A percentile compares a stretch with the other conserved stretches of the same genome.
These are phyloP conservation scores for Apeira syringaria DNA, from an alignment of 2,888 invertebrate species.

Conservation along the genomic window DNA sequence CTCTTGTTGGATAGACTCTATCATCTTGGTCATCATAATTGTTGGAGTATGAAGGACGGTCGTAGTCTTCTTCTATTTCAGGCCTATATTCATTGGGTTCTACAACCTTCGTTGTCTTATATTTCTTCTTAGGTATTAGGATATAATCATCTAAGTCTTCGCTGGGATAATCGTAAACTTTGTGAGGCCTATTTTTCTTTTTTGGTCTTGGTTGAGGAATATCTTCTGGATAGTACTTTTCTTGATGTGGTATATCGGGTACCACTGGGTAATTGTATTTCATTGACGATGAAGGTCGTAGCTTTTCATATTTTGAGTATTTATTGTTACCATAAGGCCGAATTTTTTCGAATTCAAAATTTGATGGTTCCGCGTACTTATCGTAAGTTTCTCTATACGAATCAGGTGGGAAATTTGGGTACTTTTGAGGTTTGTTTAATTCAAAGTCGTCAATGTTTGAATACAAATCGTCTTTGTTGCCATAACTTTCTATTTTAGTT, in stretches of 20 bases:
- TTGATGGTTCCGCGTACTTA: constrained; percentile 57
- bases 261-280: constrained; percentile 51
- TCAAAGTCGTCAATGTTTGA: constrained; percentile 54
- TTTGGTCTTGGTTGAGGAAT: constrained; percentile 57
- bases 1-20: constrained; percentile 47
- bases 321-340: constrained; percentile 54
- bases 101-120: constrained; percentile 52
- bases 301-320: constrained; percentile 55
- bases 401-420: constrained; percentile 49
- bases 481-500: constrained; percentile 56
- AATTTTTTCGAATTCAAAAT: constrained; percentile 60
- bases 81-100: constrained; percentile 57
- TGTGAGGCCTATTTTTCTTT: constrained; percentile 61
- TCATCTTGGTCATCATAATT: constrained; percentile 58
- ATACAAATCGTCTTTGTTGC: constrained; percentile 47
- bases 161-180: constrained; percentile 50
- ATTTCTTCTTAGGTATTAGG: constrained; percentile 72
- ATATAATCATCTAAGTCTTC: constrained; percentile 68
- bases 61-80: constrained; percentile 63
- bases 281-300: constrained; percentile 43
- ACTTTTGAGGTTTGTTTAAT: constrained; percentile 49
- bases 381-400: constrained; percentile 56
- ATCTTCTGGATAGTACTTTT: constrained; percentile 59
- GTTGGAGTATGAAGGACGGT: constrained; percentile 48
- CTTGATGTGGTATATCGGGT: constrained; percentile 53